Evolutionary conservation across 1,140 invertebrate genomes (phyloP), one percentile per base, ranked within the genome.

Genomic region (Amyelois transitella): DNA sequence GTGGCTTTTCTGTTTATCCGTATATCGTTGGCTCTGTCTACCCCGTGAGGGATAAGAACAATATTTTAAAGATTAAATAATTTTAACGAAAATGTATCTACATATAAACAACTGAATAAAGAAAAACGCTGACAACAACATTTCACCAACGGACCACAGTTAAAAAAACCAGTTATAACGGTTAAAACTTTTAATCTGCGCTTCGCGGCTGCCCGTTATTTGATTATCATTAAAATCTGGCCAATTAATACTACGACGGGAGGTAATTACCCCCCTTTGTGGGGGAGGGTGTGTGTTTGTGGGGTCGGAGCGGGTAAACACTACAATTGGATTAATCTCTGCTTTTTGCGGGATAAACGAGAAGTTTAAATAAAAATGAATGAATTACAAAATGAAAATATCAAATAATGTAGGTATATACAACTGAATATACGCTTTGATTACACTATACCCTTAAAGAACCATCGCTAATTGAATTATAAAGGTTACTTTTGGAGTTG

Each of bases 181-280:
- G 28, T 38, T n/a, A 3, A 38, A 38, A 38, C 32, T 38, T 38
- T 38, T 38, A 38, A 38, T 38, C 25, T 10, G 10, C 3, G 32
- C 18, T 22, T 32, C 50, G 49, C 38, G 50, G 53, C 28, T 24
- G 49, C 18, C 18, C 17, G 44, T 51, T 78, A 72, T 78, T 78
- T 76, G 72, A 58, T 62, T 52, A 72, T 76, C 72, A 75, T 79
- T 76, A 76, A 78, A 77, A 70, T 73, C 63, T 58, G 60, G 43
- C 65, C 70, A 75, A 75, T 74, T 69, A 75, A 77, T 70, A 70
- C 57, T 8, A 44, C 18, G 43, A 28, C 47, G 61, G 59, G 60
- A 44, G 55, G 60, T 69, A 67, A 69, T 75, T 69, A 69, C 53
- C 55, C 43, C 51, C 53, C 38, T 21, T 7, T 1, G 43, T 6